Conservation (phyloP, 2,888 invertebrate genomes). For the Pandemis cinnamomeana region DNA sequence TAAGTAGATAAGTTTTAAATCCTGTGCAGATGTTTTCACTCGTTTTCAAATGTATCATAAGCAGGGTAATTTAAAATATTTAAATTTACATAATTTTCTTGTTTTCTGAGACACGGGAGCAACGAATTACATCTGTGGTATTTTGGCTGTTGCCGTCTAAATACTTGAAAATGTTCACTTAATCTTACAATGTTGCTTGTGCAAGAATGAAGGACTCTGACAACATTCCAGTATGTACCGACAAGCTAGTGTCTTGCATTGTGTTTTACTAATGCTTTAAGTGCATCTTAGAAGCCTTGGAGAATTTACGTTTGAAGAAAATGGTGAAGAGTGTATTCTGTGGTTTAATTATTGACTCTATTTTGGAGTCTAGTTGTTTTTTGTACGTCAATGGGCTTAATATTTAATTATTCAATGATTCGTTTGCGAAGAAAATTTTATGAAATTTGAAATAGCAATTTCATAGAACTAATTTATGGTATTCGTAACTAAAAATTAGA, state of each 20-base stretch:
- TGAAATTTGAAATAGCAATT: no score
- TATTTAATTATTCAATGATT: no score
- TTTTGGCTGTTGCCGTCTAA: background rate
- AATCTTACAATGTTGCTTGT: constrained; percentile 35
- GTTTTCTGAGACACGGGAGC: background rate
- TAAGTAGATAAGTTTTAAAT: no score
- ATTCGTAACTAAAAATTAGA: no score
- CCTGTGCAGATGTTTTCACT: no score
- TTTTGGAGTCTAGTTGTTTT: no score
- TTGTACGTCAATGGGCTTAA: no score
- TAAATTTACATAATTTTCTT: no score
- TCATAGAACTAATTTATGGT: no score
- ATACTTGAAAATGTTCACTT: background rate
- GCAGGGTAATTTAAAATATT: no score
- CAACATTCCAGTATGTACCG: constrained; percentile 24
- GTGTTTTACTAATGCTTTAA: constrained; percentile 29
- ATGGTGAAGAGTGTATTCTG: background rate
- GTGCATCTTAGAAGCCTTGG: background rate
- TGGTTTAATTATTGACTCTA: background rate
- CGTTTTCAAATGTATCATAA: no score
- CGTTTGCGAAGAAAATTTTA: no score
- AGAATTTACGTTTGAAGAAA: background rate
- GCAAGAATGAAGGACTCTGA: constrained; percentile 28
- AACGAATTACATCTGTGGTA: background rate
- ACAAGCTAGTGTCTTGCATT: constrained; percentile 17